Conservation (phyloP, 1,140 invertebrate genomes). For the Calephelis virginiensis region DNA sequence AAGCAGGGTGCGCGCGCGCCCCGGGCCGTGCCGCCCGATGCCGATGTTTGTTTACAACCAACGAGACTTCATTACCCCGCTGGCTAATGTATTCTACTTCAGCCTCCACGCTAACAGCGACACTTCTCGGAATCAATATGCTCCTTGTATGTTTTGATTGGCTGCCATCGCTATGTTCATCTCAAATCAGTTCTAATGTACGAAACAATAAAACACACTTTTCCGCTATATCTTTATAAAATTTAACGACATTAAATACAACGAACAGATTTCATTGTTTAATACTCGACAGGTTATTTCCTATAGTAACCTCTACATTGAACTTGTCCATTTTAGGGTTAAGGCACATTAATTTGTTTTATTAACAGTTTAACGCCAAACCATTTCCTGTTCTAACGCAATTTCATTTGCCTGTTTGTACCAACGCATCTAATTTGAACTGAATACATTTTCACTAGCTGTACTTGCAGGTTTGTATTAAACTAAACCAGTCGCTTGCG, state of each 20-base stretch:
- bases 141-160: constrained; percentile 78
- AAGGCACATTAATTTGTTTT: constrained; percentile 75
- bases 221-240: constrained; percentile 34
- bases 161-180: constrained; percentile 43
- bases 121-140: constrained; percentile 79
- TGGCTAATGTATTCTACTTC: constrained; percentile 78
- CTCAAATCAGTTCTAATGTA: constrained; percentile 46
- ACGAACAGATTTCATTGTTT: constrained; percentile 76
- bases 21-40: constrained; percentile 48
- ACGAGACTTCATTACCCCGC: constrained; percentile 77
- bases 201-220: constrained; percentile 54
- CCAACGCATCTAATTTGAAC: constrained; percentile 19
- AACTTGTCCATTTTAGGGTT: constrained; percentile 77
- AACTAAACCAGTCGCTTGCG: too few species aligned
- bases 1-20: constrained; percentile 65
- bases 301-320: constrained; percentile 75
- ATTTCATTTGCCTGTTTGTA: constrained; percentile 44
- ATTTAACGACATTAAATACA: constrained; percentile 75
- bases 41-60: constrained; percentile 75
- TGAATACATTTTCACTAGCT: not conserved
- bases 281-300: constrained; percentile 74
- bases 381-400: constrained; percentile 62
- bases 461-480: too few species aligned
- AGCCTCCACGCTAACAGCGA: constrained; percentile 77
- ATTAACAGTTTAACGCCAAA: constrained; percentile 69